Evolutionary conservation across 2,113 vertebrate genomes (phyloP), one percentile per base, ranked within the genome.

Genomic region (Gymnorhina tibicen): DNA sequence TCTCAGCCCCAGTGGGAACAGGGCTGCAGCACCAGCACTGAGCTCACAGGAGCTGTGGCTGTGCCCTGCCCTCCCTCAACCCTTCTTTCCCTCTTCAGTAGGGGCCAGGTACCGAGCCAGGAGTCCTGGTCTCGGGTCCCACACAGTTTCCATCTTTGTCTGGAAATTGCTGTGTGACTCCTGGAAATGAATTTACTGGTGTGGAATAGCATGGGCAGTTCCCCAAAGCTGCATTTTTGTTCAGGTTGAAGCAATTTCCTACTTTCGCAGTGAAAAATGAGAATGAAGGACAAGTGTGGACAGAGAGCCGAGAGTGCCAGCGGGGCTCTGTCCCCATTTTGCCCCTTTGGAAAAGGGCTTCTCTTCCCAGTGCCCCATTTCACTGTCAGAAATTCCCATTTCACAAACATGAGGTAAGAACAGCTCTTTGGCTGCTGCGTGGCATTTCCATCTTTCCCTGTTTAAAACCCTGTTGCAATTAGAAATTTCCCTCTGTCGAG

Each of bases 391-490:
- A 85, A 66, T 59, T 13, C 62, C 5, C 35, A 3, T 80, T n/a
- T 90, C 69, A 62, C 35, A 35, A 53, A 33, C 1, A 5, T 37
- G 77, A 67, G 72, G 44, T 13, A 33, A 35, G 75, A 80, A 1
- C 44, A 69, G 59, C 42, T 53, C 83, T 46, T 62, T 15, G 46
- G 56, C 72, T 80, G 67, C 44, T 39, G n/a, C 7, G 1, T 47
- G 53, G 79, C 73, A 8, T 88, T 96, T 84, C 84, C 64, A 64
- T 92, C 89, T 64, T 68, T 11, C 55, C 19, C 4, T 14, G 11
- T 44, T 82, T 58, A 58, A 87, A 87, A 80, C 75, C 91, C 33
- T 27, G 26, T 35, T 50, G 82, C 78, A 66, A 47, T 93, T 82
- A 87, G 91, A 87, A 56, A 60, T 60, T 64, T 75, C 67, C 44